These are phyloP conservation scores for Amphipoea oculea DNA, from an alignment of 2,888 invertebrate species.

Conservation along the genomic window DNA sequence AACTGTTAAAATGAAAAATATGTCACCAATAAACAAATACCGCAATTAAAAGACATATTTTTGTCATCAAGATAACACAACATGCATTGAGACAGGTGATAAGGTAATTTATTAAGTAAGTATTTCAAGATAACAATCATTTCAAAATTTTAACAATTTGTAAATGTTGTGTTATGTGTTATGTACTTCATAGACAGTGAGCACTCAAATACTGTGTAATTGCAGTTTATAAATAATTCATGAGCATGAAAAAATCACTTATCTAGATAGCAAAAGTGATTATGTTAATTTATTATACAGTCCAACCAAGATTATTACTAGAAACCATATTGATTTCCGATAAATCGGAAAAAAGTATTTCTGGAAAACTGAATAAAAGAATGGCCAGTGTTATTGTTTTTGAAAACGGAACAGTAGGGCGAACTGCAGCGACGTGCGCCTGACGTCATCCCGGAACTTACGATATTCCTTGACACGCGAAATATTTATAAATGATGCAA, in stretches of 20 bases:
- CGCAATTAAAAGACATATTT: slow-evolving; percentile 34
- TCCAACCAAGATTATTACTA: slow-evolving; percentile 29
- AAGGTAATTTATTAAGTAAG: slow-evolving; percentile 57
- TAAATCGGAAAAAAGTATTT: slow-evolving; percentile 21
- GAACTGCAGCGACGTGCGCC: slow-evolving; percentile 14
- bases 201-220: slow-evolving; percentile 52
- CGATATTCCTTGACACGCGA: slow-evolving; percentile 48
- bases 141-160: slow-evolving; percentile 29
- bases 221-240: slow-evolving; percentile 61
- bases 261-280: slow-evolving; percentile 73
- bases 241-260: slow-evolving; percentile 54
- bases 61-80: slow-evolving; percentile 52
- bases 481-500: slow-evolving; percentile 49
- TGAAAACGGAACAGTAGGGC: slow-evolving; percentile 52
- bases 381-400: slow-evolving; percentile 50
- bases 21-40: slow-evolving; percentile 26
- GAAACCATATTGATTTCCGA: slow-evolving; percentile 35
- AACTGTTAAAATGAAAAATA: slow-evolving; percentile 8
- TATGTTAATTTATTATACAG: slow-evolving; percentile 50
- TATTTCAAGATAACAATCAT: slow-evolving; percentile 44
- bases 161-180: slow-evolving; percentile 24
- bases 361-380: slow-evolving; percentile 31
- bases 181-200: slow-evolving; percentile 28
- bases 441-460: slow-evolving; percentile 66
- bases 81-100: slow-evolving; percentile 38